phyloP scores from a whole-genome alignment of 2,797 vertebrate species.

The Dendrocincla tyrannina region DNA sequence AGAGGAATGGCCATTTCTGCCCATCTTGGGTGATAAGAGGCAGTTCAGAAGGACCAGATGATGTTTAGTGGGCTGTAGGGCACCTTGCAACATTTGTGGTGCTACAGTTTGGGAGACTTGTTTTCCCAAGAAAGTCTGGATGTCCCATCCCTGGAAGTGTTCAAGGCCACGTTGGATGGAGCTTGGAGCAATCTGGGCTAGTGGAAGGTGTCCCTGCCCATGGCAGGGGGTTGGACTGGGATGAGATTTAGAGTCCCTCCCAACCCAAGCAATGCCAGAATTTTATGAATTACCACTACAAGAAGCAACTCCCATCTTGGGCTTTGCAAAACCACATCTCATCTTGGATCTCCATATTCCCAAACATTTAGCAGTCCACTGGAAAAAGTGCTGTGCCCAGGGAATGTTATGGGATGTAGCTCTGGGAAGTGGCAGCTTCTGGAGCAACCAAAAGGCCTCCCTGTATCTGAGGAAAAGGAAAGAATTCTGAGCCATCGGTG shows the following conservation, averaged over 20 bases:
- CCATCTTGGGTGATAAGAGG: not conserved
- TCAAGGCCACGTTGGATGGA: accelerated
- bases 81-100: not conserved
- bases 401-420: not conserved
- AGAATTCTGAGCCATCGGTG: not conserved
- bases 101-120: too few relatives aligned
- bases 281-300: not conserved
- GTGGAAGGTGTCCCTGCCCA: not conserved
- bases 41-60: not conserved
- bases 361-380: not conserved
- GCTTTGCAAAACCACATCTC: not conserved
- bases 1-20: not conserved
- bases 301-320: not conserved
- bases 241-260: not conserved
- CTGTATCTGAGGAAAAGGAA: not conserved
- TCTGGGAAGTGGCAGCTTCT: not conserved
- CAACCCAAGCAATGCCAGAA: not conserved
- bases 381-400: not conserved
- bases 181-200: not conserved
- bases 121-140: not conserved
- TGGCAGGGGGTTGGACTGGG: not conserved
- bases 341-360: not conserved
- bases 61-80: not conserved
- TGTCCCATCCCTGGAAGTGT: not conserved
- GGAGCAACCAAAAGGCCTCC: not conserved